Conservation (phyloP, 2,797 vertebrate genomes). For the Cephalopachus bancanus region DNA sequence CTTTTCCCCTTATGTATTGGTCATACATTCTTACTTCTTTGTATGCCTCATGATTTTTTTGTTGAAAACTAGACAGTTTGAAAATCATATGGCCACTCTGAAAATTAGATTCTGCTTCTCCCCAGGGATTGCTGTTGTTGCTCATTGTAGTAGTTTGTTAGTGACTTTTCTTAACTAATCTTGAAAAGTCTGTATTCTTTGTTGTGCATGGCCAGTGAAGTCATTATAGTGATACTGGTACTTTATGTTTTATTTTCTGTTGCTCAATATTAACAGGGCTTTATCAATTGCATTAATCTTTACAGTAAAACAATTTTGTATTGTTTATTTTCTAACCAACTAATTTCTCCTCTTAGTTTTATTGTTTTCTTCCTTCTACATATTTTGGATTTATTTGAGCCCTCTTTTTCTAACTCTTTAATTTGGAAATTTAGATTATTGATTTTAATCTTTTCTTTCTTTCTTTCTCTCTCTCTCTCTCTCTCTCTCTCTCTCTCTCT, state of each 20-base stretch:
- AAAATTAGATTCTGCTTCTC: not conserved
- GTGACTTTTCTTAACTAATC: not conserved
- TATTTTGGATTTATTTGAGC: not conserved
- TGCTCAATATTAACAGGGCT: not conserved
- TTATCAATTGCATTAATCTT: not conserved
- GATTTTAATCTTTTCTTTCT: not conserved
- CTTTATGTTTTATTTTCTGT: constrained; percentile 10
- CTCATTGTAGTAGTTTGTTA: not conserved
- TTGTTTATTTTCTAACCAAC: not conserved
- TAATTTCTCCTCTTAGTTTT: not conserved
- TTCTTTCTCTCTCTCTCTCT: not conserved
- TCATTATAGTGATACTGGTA: not conserved
- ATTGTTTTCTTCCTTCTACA: not conserved
- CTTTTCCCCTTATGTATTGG: not conserved
- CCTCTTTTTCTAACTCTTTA: not conserved
- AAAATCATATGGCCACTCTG: not conserved
- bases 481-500: not conserved
- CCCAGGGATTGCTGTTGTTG: not conserved
- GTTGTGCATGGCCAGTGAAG: not conserved
- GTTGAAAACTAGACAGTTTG: not conserved
- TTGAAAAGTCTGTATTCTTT: not conserved
- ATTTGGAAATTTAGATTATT: not conserved
- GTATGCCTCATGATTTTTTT: not conserved
- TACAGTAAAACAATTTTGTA: not conserved
- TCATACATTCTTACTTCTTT: not conserved